Evolutionary conservation across 2,113 vertebrate genomes (phyloP).

Genomic region (Dissostichus mawsoni): DNA sequence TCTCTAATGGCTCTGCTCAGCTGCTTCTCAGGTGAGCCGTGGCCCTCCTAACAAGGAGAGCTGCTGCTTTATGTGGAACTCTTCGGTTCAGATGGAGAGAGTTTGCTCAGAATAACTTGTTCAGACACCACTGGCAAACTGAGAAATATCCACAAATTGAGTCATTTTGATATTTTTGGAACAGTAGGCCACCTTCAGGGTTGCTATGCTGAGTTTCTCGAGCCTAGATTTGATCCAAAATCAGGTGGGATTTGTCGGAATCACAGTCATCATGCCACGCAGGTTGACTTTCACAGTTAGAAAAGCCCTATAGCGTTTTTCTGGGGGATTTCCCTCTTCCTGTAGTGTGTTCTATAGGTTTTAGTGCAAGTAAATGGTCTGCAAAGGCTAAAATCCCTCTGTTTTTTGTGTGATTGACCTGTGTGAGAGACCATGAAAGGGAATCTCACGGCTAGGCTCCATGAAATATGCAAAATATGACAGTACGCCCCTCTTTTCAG

Average conservation of each 20-base stretch:
- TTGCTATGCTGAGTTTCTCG: not conserved
- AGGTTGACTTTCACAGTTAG: too few species aligned
- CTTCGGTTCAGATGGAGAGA: constrained; percentile 8
- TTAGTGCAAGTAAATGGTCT: too few species aligned
- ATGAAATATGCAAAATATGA: too few species aligned
- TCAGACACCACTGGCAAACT: not conserved
- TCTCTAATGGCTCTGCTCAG: constrained; percentile 20
- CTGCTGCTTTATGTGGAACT: not conserved
- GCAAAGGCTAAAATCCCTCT: too few species aligned
- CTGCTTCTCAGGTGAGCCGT: constrained; percentile 34
- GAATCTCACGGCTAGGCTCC: too few species aligned
- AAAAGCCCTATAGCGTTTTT: too few species aligned
- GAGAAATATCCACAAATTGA: not conserved
- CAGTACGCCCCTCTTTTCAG: too few species aligned
- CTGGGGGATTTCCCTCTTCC: too few species aligned
- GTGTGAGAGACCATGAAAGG: too few species aligned
- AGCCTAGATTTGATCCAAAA: not conserved
- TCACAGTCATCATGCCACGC: too few species aligned
- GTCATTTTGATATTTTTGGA: not conserved
- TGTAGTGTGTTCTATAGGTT: too few species aligned
- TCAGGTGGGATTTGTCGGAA: not conserved
- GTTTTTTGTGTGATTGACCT: too few species aligned
- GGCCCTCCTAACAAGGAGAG: not conserved
- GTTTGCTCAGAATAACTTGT: not conserved
- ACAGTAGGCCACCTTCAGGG: not conserved